Conservation (phyloP, 2,888 invertebrate genomes). For the Chironomus riparius region DNA sequence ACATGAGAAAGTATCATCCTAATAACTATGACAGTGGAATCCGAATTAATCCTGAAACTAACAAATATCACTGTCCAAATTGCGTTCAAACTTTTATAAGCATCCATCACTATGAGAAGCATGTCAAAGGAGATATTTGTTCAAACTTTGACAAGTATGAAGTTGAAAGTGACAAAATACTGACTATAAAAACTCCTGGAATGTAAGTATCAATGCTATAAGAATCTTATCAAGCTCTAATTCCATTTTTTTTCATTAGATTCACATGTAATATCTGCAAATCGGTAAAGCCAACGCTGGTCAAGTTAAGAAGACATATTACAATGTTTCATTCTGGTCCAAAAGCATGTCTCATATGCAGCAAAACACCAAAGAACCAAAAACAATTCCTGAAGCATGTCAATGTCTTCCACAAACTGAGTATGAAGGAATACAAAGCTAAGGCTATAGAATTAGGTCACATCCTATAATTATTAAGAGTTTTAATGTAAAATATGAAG, state of each 20-base stretch:
- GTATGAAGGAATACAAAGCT: no score
- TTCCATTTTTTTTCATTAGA: no score
- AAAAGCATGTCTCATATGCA: background rate
- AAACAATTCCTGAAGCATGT: no score
- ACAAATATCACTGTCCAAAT: background rate
- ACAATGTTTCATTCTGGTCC: background rate
- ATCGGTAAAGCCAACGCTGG: background rate
- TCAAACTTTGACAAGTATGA: background rate
- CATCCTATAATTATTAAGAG: no score
- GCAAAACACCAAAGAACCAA: background rate
- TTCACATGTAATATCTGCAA: background rate
- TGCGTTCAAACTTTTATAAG: background rate
- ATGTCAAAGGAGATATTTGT: background rate
- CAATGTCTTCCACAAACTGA: no score
- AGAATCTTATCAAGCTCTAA: background rate
- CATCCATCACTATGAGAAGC: background rate
- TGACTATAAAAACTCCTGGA: background rate
- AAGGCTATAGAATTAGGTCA: no score
- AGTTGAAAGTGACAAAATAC: background rate
- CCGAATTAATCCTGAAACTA: background rate
- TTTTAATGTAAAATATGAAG: no score
- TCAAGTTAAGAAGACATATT: background rate
- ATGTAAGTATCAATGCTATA: background rate
- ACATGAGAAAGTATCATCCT: background rate
- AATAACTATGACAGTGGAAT: background rate